These are phyloP conservation scores for Ceratitis capitata DNA, from an alignment of 1,140 invertebrate species.

Conservation along the genomic window DNA sequence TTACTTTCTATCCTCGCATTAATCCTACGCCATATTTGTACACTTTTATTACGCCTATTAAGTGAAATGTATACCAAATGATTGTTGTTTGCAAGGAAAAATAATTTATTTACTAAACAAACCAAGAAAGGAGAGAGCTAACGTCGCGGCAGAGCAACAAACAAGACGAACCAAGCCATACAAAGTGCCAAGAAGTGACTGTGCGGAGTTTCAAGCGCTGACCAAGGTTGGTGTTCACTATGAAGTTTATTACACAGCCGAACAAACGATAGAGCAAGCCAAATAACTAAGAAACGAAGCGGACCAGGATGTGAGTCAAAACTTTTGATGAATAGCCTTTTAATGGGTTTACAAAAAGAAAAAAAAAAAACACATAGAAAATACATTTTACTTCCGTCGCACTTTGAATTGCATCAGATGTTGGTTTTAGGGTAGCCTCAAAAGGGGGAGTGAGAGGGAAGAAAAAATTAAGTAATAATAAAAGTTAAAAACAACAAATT, in stretches of 20 bases:
- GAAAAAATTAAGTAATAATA: neutral
- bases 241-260: neutral
- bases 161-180: neutral
- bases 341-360: slow-evolving; percentile 35
- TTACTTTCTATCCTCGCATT: neutral
- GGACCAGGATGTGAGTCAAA: neutral
- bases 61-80: slow-evolving; percentile 9
- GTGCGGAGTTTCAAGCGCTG: neutral
- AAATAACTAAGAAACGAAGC: neutral
- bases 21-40: no score
- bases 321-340: slow-evolving; percentile 38
- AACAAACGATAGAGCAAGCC: neutral
- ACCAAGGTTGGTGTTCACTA: neutral
- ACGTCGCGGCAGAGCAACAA: neutral
- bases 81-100: slow-evolving; percentile 15
- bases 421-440: neutral
- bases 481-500: neutral
- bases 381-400: slow-evolving; percentile 11
- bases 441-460: neutral
- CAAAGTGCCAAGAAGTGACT: slow-evolving; percentile 5
- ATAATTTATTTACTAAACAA: slow-evolving; percentile 30
- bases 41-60: slow-evolving; percentile 7
- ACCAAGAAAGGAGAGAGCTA: neutral
- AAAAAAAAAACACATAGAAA: no score
- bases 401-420: neutral